Evolutionary conservation across 2,888 invertebrate species (phyloP), one percentile per base, ranked within the genome.

Genomic region (Trachelus troglodyta): DNA sequence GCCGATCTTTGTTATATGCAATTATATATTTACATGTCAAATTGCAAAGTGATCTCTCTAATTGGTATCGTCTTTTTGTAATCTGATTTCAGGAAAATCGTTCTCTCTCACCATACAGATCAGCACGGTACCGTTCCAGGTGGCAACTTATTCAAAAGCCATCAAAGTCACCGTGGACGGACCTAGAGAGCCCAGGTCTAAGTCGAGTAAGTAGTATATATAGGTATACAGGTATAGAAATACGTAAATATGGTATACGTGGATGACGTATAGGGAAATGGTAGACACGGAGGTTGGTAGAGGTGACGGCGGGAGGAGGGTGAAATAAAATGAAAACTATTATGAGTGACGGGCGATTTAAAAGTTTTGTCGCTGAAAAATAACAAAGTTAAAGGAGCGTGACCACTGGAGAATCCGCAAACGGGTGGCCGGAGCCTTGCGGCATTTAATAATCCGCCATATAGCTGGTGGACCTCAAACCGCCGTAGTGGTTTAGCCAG

Each of bases 121-220:
- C 89, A 95, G 95, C 90, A 94, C 96, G 4, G 94, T 94, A 84
- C 95, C 95, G 12, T 93, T 94, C 83, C 98, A 99, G 93, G 95
- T 98, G 37, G 97, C 98, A 75, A 96, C 97, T 6, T 99, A 99
- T 92, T 95, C 93, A 87, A 99, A 99, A 91, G 99, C 99, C 77
- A 99, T 99, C 92, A 99, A 99, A 94, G 99, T 99, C 78, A 99
- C 99, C 34, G 99, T 99, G 56, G 99, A 99, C 90, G 99, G 99
- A 87, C 99, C 99, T 0, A 93, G 99, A 88, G 99, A 99, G 93
- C 99, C 99, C 30, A 94, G 99, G 92, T 98, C 98, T 85, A 98
- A 98, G 92, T 97, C 97, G 93, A 97, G 98, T 98, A 94, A 97
- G 98, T 95, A 82, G 69, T 71, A 56, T 35, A 35, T 12, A 56